Evolutionary conservation across 2,797 vertebrate genomes (phyloP).

Genomic region (Chelidonichthys spinosus): DNA sequence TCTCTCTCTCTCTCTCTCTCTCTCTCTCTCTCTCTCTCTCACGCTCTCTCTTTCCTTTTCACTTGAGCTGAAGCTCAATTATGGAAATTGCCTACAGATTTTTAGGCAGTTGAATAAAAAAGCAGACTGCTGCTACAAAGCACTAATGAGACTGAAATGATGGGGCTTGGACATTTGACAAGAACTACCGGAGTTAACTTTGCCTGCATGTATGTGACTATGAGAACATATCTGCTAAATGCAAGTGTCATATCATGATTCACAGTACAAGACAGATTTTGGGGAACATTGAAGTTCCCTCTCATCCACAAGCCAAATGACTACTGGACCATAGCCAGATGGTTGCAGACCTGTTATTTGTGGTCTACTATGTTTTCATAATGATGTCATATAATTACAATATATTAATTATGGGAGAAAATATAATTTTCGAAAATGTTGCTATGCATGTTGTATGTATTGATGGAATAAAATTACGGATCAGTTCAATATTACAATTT

Average conservation of each 20-base stretch:
- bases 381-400: no score
- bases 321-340: no score
- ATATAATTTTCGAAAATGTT: no score
- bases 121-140: neutral
- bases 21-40: neutral
- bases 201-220: neutral
- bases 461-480: no score
- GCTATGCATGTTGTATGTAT: no score
- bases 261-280: no score
- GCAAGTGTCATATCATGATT: neutral
- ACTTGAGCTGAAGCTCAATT: slow-evolving; percentile 5
- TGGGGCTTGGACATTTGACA: slow-evolving; percentile 12
- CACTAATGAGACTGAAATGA: slow-evolving; percentile 18
- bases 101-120: slow-evolving; percentile 21
- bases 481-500: no score
- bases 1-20: neutral
- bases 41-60: neutral
- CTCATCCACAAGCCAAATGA: no score
- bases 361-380: no score
- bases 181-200: neutral
- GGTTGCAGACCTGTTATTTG: no score
- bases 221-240: neutral
- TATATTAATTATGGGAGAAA: no score
- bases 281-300: no score
- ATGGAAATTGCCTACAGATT: slow-evolving; percentile 14